Base-by-base conservation (phyloP, 1,140 invertebrate species). In the Drosophila ohnishii region DNA sequence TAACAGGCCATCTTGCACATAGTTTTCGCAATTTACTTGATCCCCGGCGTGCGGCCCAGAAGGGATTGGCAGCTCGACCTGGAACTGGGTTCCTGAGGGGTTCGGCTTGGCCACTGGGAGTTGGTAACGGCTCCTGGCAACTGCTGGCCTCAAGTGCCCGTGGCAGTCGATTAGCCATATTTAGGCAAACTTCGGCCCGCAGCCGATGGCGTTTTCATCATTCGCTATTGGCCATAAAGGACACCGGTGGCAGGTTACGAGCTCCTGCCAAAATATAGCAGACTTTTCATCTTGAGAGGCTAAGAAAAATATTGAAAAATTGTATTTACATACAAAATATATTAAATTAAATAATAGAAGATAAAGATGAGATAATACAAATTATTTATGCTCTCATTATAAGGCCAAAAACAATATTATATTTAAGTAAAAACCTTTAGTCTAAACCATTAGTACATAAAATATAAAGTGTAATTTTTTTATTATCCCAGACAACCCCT, bases 1-100 rank as follows among this genome's bases (percentile, higher is more conserved):
- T 89, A 91, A 91, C 89, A 90, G 90, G 84, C 89, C 90, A 91
- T 91, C 90, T 91, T 91, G 90, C 90, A 91, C 90, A 91, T 91
- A 91, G 90, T 91, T 91, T 91, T 83, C 81, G 90, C 84, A 88
- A 91, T 91, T 91, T 90, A 78, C 84, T 83, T 91, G 77, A 91
- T 88, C 84, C 86, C 87, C 34, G 80, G 67, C 73, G 79, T 62
- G 60, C 44, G 76, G 47, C 62, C 34, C 51, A 25, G 34, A 55
- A 37, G 51, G 51, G 51, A 55, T 55, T 53, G 19, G 50, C 13
- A 37, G 19, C 32, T 22, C 50, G 32, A 35, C 32, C 51, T 25
- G 51, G 50, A 53, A 53, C 19, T 19, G 37, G 28, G 11, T 40
- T 25, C 37, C 28, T 16, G 14, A n/a, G 47, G 55, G 42, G 4